Evolutionary conservation across 2,888 invertebrate species (phyloP).

Genomic region (Polydesmus complanatus): DNA sequence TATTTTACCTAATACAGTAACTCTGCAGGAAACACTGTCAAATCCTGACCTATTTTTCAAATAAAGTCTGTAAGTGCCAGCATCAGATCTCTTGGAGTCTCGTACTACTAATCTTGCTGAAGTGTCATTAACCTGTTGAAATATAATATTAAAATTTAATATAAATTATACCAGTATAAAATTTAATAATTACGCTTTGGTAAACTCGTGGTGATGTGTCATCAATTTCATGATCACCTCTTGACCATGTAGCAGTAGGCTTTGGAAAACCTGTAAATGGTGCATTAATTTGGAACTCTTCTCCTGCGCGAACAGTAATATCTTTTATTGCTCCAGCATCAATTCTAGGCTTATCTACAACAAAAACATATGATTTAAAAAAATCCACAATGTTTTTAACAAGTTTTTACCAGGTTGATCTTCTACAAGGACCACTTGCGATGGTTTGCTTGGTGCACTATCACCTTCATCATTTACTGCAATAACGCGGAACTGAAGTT

Average conservation of each 20-base stretch:
- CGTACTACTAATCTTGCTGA: conserved; percentile 84
- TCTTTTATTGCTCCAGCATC: conserved; percentile 86
- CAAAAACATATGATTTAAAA: background rate
- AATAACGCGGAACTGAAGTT: conserved; percentile 88
- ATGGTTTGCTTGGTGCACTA: conserved; percentile 37
- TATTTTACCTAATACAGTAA: conserved; percentile 57
- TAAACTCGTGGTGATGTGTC: conserved; percentile 37
- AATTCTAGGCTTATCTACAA: conserved; percentile 76
- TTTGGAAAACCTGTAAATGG: conserved; percentile 93
- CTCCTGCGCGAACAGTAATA: conserved; percentile 91
- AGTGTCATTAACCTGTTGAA: conserved; percentile 58
- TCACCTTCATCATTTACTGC: conserved; percentile 57
- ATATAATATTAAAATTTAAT: conserved; percentile 6
- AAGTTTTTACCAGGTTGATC: conserved; percentile 29
- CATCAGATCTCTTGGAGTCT: conserved; percentile 76
- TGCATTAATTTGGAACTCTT: conserved; percentile 92
- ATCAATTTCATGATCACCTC: conserved; percentile 66
- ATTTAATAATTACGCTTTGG: conserved; percentile 23
- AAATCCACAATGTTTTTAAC: background rate
- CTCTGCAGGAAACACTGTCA: conserved; percentile 88
- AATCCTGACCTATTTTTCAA: conserved; percentile 89
- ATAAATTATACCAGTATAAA: conserved; percentile 42
- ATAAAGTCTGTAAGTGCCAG: conserved; percentile 81
- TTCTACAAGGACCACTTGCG: conserved; percentile 30
- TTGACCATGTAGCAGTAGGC: conserved; percentile 87